These are phyloP conservation scores for Dendrolimus pini DNA, from an alignment of 2,888 invertebrate species.

Conservation along the genomic window DNA sequence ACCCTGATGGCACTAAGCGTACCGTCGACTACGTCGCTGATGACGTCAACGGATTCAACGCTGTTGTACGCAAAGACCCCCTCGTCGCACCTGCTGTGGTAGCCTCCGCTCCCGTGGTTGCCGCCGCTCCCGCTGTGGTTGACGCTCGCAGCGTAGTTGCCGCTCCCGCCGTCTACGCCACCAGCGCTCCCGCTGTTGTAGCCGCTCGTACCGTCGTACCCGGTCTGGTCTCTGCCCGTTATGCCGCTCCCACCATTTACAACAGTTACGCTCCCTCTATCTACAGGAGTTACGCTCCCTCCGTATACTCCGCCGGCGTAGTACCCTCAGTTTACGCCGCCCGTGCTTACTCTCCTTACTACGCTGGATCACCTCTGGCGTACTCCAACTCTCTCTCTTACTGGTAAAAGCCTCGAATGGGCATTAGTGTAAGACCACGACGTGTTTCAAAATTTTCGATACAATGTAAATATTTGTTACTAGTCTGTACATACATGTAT, in stretches of 20 bases:
- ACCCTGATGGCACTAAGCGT: constrained; percentile 73
- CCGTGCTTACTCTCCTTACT: constrained; percentile 24
- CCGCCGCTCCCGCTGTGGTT: constrained; percentile 33
- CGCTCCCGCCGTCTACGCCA: constrained; percentile 18
- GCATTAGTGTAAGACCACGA: constrained; percentile 28
- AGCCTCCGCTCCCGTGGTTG: constrained; percentile 32
- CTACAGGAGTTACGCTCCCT: constrained; percentile 13
- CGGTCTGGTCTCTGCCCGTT: constrained; percentile 18
- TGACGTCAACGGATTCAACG: constrained; percentile 76
- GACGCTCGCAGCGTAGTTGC: constrained; percentile 25
- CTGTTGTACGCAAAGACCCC: constrained; percentile 73
- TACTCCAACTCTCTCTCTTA: constrained; percentile 52
- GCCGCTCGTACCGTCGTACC: constrained; percentile 25
- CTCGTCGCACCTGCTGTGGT: constrained; percentile 46
- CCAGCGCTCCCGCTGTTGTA: constrained; percentile 20
- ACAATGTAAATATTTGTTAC: constrained; percentile 41
- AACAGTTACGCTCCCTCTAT: constrained; percentile 12
- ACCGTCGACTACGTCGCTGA: constrained; percentile 77
- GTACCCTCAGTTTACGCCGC: constrained; percentile 15
- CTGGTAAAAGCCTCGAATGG: constrained; percentile 35
- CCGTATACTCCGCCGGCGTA: constrained; percentile 17
- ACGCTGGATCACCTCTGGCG: constrained; percentile 26
- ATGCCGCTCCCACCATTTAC: constrained; percentile 13
- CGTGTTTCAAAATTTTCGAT: constrained; percentile 34
- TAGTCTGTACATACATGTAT: constrained; percentile 35